These are phyloP conservation scores for Pachyramphus minor DNA, from an alignment of 2,113 vertebrate species.

Conservation along the genomic window DNA sequence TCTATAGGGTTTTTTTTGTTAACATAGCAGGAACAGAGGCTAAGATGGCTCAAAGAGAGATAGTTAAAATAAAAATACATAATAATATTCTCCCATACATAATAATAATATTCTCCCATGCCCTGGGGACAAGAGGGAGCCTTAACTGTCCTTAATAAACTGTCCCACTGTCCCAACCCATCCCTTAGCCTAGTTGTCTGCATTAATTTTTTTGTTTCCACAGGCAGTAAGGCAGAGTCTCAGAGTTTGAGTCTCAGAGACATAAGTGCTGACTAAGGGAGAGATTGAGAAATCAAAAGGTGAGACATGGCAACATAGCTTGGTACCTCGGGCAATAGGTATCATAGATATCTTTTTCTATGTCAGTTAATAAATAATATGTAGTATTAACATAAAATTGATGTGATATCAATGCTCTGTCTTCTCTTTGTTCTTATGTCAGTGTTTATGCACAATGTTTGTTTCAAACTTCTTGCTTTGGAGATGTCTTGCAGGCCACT, in stretches of 20 bases:
- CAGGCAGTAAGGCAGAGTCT: background rate
- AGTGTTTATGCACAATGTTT: background rate
- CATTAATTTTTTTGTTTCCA: background rate
- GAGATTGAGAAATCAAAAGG: background rate
- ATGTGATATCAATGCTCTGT: background rate
- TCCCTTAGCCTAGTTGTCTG: background rate
- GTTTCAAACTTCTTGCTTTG: background rate
- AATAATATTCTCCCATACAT: background rate
- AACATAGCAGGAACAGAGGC: background rate
- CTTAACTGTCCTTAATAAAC: background rate
- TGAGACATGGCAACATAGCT: background rate
- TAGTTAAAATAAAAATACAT: background rate
- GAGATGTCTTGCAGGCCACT: background rate
- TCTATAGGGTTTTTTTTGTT: background rate
- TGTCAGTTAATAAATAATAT: background rate
- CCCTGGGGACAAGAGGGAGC: background rate
- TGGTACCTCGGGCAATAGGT: background rate
- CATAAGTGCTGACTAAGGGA: background rate
- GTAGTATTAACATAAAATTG: background rate
- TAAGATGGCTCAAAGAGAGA: background rate
- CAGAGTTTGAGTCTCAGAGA: background rate
- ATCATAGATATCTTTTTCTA: background rate
- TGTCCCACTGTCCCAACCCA: background rate
- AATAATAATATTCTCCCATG: background rate
- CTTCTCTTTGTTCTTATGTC: background rate